These are phyloP conservation scores for Anthopleura sola DNA, from an alignment of 64 coral and sea anemone genomes.

Conservation along the genomic window DNA sequence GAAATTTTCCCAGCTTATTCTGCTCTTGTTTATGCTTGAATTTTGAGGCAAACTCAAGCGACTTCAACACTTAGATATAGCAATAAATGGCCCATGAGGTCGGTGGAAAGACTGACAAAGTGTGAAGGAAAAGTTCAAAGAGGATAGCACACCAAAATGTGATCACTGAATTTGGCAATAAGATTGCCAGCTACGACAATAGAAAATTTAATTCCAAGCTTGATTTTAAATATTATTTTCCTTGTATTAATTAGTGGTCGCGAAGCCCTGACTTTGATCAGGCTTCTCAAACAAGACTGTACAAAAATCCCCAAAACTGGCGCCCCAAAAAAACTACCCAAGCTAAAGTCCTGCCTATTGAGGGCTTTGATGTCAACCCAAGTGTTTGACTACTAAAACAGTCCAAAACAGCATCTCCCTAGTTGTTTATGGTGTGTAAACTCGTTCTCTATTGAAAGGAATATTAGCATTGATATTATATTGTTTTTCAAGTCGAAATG, in stretches of 20 bases:
- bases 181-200: not conserved
- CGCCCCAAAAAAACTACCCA: not conserved
- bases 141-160: not conserved
- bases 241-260: not conserved
- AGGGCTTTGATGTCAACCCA: not conserved
- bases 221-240: not conserved
- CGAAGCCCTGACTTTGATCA: not conserved
- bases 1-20: not conserved
- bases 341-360: not conserved
- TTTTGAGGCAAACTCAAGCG: not conserved
- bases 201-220: not conserved
- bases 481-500: not conserved
- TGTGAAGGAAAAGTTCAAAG: too few relatives aligned
- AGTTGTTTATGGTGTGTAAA: not conserved
- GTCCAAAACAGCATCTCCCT: not conserved
- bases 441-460: not conserved
- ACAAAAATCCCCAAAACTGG: not conserved
- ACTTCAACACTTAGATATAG: too few relatives aligned
- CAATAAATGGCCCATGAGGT: too few relatives aligned
- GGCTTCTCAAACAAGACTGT: not conserved
- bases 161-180: not conserved
- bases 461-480: not conserved
- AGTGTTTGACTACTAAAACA: not conserved
- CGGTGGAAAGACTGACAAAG: not conserved
- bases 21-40: not conserved